Percentiles rank a stretch among this genome's conserved stretches.
These are phyloP conservation scores for Thalpophila matura DNA, from an alignment of 2,888 invertebrate species.

Conservation along the genomic window DNA sequence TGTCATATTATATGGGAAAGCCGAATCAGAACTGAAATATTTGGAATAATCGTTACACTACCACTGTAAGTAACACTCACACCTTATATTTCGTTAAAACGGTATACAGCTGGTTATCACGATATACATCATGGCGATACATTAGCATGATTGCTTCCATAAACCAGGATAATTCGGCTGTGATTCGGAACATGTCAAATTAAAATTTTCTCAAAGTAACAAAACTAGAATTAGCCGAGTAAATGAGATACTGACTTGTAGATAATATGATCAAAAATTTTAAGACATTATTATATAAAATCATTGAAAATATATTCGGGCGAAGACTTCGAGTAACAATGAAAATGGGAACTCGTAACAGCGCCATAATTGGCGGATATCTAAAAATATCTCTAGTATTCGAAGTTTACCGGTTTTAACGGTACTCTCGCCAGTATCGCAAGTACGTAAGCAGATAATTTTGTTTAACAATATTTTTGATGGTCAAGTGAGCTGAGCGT, in stretches of 20 bases:
- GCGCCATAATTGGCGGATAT: constrained; percentile 16
- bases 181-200: constrained; percentile 58
- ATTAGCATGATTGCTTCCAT: constrained; percentile 37
- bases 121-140: constrained; percentile 23
- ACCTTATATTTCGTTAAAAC: constrained; percentile 39
- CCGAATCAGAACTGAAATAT: constrained; percentile 61
- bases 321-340: constrained; percentile 6
- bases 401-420: constrained; percentile 37
- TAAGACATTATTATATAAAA: constrained; percentile 55
- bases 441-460: constrained; percentile 50
- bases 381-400: constrained; percentile 18
- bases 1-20: constrained; percentile 40
- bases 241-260: constrained; percentile 53
- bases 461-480: constrained; percentile 52
- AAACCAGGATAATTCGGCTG: constrained; percentile 52
- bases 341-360: constrained; percentile 10
- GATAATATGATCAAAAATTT: constrained; percentile 55
- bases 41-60: constrained; percentile 43
- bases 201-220: constrained; percentile 45
- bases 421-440: constrained; percentile 50
- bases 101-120: constrained; percentile 26
- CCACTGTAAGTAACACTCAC: constrained; percentile 15
- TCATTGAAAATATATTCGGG: constrained; percentile 52
- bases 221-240: constrained; percentile 52
- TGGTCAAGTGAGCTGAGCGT: constrained; percentile 45